These are phyloP conservation scores for Sebastolobus alascanus DNA, from an alignment of 2,797 vertebrate species.

Conservation along the genomic window DNA sequence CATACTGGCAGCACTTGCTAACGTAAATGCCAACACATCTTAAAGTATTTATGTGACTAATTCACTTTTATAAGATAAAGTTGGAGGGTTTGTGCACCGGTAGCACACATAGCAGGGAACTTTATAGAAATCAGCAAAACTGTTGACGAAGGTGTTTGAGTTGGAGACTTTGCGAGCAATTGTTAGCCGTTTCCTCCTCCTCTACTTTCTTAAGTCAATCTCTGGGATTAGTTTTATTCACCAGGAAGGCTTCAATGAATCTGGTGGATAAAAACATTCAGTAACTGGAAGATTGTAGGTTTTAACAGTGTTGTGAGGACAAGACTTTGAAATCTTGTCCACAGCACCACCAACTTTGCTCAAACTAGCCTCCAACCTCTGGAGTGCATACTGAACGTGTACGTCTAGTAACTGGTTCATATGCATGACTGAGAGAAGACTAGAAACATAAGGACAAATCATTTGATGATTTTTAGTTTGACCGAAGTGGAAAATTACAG, in stretches of 20 bases:
- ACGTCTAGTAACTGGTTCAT: neutral
- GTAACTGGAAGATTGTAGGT: neutral
- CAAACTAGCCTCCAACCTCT: neutral
- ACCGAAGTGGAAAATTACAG: neutral
- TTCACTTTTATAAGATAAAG: slow-evolving; percentile 58
- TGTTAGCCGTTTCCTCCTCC: neutral
- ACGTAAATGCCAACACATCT: slow-evolving; percentile 39
- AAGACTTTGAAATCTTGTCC: neutral
- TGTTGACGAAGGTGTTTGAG: slow-evolving; percentile 26
- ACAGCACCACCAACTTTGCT: neutral
- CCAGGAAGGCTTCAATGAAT: neutral
- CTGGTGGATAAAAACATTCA: neutral
- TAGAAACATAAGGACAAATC: neutral
- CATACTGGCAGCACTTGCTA: slow-evolving; percentile 21
- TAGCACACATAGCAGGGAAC: slow-evolving; percentile 39
- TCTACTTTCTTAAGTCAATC: neutral
- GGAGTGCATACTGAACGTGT: neutral
- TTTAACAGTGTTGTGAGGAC: neutral
- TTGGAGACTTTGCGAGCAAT: neutral
- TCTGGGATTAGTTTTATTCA: neutral
- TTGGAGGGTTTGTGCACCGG: slow-evolving; percentile 28
- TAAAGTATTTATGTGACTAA: slow-evolving; percentile 64
- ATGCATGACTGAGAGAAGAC: neutral
- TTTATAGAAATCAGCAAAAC: slow-evolving; percentile 47
- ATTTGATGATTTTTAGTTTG: neutral